A percentile compares a stretch with the other conserved stretches of the same genome.
phyloP scores from a whole-genome alignment of 1,140 invertebrate species.

The Drosophila neocordata region DNA sequence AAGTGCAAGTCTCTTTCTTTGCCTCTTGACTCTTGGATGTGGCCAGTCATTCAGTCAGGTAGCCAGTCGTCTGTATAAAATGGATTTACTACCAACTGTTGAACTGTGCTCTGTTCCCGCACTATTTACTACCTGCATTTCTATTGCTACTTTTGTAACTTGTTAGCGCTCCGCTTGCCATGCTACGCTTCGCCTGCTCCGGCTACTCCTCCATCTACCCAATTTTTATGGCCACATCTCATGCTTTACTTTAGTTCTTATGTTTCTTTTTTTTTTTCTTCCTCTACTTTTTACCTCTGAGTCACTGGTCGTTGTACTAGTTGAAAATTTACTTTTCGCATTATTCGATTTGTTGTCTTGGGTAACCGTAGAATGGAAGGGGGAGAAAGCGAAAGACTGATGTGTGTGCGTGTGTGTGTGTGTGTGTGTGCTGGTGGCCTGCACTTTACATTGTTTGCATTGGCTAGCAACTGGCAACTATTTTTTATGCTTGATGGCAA shows the following conservation, averaged over 20 bases:
- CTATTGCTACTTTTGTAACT: conserved; percentile 81
- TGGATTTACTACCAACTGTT: conserved; percentile 82
- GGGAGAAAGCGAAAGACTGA: neutral
- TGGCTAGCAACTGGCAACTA: conserved; percentile 67
- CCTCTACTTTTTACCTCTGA: conserved; percentile 27
- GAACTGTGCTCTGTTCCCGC: conserved; percentile 59
- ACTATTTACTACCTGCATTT: conserved; percentile 81
- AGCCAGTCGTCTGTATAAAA: conserved; percentile 80
- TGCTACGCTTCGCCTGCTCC: conserved; percentile 42
- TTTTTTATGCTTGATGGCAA: conserved; percentile 79
- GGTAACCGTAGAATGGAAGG: conserved; percentile 42
- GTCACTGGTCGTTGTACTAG: conserved; percentile 39
- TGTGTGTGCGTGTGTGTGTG: too few relatives aligned
- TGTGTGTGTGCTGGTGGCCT: conserved; percentile 16
- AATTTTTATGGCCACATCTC: conserved; percentile 55
- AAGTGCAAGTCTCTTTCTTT: neutral
- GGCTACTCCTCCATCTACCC: neutral
- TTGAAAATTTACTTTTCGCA: conserved; percentile 81
- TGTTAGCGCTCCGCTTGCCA: conserved; percentile 66
- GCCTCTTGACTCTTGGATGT: conserved; percentile 5
- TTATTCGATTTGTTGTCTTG: conserved; percentile 81
- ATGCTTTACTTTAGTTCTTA: conserved; percentile 17
- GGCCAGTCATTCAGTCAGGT: conserved; percentile 47
- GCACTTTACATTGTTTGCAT: conserved; percentile 73
- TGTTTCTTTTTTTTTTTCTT: conserved; percentile 37